A percentile compares a stretch with the other conserved stretches of the same genome.
Conservation (phyloP, 1,140 invertebrate genomes). For the Bombus terrestris region DNA sequence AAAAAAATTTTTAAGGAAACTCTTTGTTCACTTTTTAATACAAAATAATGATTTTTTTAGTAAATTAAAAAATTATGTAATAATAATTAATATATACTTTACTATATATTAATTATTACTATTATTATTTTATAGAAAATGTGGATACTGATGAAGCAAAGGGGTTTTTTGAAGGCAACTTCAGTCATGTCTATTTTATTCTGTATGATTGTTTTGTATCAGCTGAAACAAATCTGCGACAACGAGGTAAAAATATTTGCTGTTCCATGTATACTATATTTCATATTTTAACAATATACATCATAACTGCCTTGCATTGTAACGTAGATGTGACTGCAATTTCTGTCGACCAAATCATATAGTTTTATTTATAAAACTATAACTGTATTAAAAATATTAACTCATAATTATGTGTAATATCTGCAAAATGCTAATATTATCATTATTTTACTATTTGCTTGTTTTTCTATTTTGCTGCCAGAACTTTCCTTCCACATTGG, state of each 20-base stretch:
- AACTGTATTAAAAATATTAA: slow-evolving; percentile 39
- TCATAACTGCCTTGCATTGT: slow-evolving; percentile 28
- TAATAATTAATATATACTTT: too few species aligned
- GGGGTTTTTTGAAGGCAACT: slow-evolving; percentile 95
- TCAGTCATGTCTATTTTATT: slow-evolving; percentile 97
- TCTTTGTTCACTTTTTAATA: slow-evolving; percentile 5
- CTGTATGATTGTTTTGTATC: slow-evolving; percentile 97
- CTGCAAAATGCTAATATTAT: slow-evolving; percentile 60
- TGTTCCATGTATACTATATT: not conserved
- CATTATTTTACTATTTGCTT: slow-evolving; percentile 74
- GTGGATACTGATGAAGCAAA: slow-evolving; percentile 95
- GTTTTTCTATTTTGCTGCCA: slow-evolving; percentile 83
- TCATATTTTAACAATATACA: slow-evolving; percentile 11
- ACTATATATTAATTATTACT: too few species aligned
- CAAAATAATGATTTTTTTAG: slow-evolving; percentile 9
- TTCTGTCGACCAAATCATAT: slow-evolving; percentile 10
- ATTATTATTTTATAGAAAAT: slow-evolving; percentile 88
- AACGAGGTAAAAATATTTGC: slow-evolving; percentile 88
- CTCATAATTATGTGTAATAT: slow-evolving; percentile 46
- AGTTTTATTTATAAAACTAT: slow-evolving; percentile 35
- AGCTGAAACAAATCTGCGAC: slow-evolving; percentile 94
- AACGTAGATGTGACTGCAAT: slow-evolving; percentile 19
- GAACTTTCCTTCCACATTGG: slow-evolving; percentile 87
- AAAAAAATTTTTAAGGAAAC: not conserved
- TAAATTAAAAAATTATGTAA: not conserved